These are phyloP conservation scores for Sorex fumeus DNA, from an alignment of 2,113 vertebrate genomes.

Conservation along the genomic window DNA sequence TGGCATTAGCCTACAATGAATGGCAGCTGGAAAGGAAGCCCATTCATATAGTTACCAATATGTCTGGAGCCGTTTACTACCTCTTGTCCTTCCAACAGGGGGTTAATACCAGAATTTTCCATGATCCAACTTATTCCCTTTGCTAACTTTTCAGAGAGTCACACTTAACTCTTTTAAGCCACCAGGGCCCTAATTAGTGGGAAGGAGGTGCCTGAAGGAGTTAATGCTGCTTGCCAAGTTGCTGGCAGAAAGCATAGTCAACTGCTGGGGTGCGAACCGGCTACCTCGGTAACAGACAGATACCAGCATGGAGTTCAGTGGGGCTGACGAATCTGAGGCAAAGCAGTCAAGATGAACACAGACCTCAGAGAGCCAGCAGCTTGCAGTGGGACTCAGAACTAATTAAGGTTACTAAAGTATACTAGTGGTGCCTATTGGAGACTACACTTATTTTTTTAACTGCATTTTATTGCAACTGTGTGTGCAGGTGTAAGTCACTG, in stretches of 20 bases:
- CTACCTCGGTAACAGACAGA: too few relatives aligned
- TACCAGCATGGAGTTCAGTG: too few relatives aligned
- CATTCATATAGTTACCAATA: neutral
- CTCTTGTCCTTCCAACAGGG: neutral
- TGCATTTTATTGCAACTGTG: too few relatives aligned
- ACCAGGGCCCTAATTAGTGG: slow-evolving; percentile 79
- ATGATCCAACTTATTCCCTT: slow-evolving; percentile 72
- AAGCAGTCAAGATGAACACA: neutral
- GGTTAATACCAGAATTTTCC: slow-evolving; percentile 74
- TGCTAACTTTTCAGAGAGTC: slow-evolving; percentile 66
- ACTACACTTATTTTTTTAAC: slow-evolving; percentile 13
- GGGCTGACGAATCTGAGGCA: too few relatives aligned
- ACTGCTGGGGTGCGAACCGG: too few relatives aligned
- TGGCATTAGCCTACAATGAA: neutral
- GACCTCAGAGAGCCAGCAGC: neutral
- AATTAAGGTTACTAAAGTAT: neutral
- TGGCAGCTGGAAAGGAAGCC: neutral
- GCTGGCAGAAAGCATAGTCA: too few relatives aligned
- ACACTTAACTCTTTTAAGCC: slow-evolving; percentile 64
- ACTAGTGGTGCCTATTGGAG: neutral
- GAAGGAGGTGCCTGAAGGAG: slow-evolving; percentile 31
- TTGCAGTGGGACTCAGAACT: neutral
- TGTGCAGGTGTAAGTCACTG: too few relatives aligned
- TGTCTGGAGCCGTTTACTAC: neutral
- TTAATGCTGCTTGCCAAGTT: neutral